Conservation (phyloP, 1,140 invertebrate genomes). For the Cephus cinctus region DNA sequence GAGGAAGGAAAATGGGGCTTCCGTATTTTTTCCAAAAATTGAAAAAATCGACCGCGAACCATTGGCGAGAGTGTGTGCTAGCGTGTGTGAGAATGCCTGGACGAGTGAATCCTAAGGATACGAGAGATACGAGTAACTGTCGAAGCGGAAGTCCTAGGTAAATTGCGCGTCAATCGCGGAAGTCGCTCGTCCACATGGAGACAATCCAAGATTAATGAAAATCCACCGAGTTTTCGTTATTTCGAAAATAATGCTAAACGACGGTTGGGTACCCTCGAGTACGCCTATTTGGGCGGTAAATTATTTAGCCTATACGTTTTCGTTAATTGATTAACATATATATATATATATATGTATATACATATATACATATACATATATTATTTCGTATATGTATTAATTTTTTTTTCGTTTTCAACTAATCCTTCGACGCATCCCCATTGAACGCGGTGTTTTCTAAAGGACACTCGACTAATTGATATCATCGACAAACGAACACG, state of each 20-base stretch:
- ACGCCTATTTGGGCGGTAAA: conserved; percentile 50
- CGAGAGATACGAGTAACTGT: conserved; percentile 12
- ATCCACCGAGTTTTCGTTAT: conserved; percentile 36
- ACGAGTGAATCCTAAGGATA: conserved; percentile 3
- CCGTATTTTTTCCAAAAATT: conserved; percentile 24
- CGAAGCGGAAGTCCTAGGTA: conserved; percentile 20
- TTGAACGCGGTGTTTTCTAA: no score
- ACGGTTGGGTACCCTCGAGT: conserved; percentile 37
- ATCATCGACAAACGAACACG: no score
- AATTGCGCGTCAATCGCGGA: no score
- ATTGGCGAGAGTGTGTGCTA: conserved; percentile 4
- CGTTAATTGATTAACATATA: conserved; percentile 8
- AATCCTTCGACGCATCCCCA: no score
- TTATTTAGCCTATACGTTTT: no score
- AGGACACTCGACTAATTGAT: no score
- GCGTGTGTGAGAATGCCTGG: no score
- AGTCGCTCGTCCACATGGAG: no score
- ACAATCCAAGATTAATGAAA: conserved; percentile 13
- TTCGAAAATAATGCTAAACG: conserved; percentile 22
- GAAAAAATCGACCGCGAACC: conserved; percentile 7
- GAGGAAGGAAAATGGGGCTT: conserved; percentile 22
- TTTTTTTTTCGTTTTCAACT: no score
- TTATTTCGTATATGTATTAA: not conserved
- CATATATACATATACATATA: conserved; percentile 16
- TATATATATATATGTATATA: no score